phyloP scores from a whole-genome alignment of 2,797 vertebrate genomes.

The Acrocephalus scirpaceus region DNA sequence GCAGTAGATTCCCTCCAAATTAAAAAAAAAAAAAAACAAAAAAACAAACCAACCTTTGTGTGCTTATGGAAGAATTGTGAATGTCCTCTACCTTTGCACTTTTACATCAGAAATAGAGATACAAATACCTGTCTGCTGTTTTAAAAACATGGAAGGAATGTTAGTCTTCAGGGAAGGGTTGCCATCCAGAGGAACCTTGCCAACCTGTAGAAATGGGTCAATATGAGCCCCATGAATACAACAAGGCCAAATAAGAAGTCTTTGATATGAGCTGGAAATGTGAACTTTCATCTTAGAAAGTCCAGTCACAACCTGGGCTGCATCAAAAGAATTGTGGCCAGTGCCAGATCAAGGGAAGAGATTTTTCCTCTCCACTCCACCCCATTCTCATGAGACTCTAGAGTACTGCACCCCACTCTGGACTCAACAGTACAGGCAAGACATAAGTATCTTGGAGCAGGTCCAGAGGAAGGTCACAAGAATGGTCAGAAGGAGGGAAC shows the following conservation, averaged over 20 bases:
- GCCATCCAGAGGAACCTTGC: background rate
- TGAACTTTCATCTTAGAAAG: background rate
- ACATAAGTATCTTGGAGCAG: background rate
- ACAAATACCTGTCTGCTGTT: background rate
- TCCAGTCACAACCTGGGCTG: rapidly evolving
- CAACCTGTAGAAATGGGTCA: background rate
- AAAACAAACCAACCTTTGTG: background rate
- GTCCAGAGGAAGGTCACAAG: background rate
- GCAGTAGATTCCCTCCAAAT: background rate
- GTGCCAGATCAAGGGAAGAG: background rate
- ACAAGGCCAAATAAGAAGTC: background rate
- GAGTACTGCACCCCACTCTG: no score
- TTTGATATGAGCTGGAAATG: background rate
- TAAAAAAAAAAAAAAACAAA: background rate
- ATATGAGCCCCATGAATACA: background rate
- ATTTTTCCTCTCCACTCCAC: background rate
- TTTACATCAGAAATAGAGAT: background rate
- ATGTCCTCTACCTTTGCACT: background rate
- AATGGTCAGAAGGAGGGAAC: background rate
- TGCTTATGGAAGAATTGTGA: background rate
- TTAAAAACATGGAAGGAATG: background rate
- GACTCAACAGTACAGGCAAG: background rate
- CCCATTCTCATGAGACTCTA: background rate
- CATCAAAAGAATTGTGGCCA: background rate
- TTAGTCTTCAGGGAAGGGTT: background rate